Conservation (phyloP, 2,113 vertebrate genomes). For the Geococcyx californianus region DNA sequence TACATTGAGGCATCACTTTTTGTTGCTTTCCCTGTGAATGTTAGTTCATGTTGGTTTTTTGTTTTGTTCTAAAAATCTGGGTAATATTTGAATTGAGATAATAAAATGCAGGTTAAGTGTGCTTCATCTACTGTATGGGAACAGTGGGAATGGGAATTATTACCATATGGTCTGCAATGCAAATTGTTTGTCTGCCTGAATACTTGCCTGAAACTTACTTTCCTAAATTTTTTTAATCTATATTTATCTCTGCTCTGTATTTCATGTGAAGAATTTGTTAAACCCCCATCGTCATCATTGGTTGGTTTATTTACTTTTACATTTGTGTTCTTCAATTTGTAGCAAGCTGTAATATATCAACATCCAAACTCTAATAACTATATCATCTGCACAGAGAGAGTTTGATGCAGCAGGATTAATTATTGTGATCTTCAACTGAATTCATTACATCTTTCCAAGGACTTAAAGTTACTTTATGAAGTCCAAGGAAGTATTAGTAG, state of each 20-base stretch:
- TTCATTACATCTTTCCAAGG: neutral
- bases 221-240: neutral
- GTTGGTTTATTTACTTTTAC: neutral
- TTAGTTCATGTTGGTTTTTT: neutral
- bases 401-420: neutral
- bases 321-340: neutral
- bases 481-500: neutral
- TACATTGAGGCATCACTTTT: neutral
- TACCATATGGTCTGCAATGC: neutral
- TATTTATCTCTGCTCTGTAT: constrained; percentile 25
- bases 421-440: neutral
- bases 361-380: neutral
- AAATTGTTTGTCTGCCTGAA: constrained; percentile 10
- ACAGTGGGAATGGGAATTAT: neutral
- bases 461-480: neutral
- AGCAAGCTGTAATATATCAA: neutral
- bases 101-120: neutral
- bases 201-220: constrained; percentile 29
- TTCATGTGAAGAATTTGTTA: constrained; percentile 4
- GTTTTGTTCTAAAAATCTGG: neutral
- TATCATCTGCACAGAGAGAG: neutral
- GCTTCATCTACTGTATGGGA: neutral
- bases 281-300: neutral
- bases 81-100: neutral
- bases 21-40: neutral